Percentiles rank a stretch among this genome's conserved stretches.
Evolutionary conservation across 2,113 vertebrate species (phyloP).

Genomic region (Zosterops japonicus): DNA sequence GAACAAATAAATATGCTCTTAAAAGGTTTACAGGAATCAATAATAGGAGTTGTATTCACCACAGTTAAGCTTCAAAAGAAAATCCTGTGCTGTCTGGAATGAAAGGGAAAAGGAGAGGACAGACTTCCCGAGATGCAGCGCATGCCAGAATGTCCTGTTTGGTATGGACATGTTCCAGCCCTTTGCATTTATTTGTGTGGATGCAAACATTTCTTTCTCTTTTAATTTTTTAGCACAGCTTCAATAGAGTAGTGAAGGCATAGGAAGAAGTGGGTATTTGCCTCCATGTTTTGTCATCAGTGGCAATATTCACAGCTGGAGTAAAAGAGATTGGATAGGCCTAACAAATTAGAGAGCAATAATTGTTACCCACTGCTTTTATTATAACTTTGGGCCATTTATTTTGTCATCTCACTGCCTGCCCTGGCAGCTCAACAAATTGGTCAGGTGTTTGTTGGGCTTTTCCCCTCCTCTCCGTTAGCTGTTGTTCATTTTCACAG

Average conservation of each 20-base stretch:
- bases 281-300: not conserved
- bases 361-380: not conserved
- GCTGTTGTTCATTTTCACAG: not conserved
- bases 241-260: not conserved
- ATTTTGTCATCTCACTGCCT: not conserved
- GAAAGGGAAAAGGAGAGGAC: not conserved
- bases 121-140: rapidly evolving
- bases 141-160: not conserved
- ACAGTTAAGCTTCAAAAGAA: not conserved
- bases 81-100: not conserved
- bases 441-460: not conserved
- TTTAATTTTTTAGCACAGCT: not conserved
- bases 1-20: not conserved
- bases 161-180: not conserved
- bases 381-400: not conserved
- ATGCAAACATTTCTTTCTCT: not conserved
- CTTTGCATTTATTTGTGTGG: not conserved
- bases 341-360: not conserved
- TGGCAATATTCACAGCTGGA: not conserved
- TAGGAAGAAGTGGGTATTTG: not conserved
- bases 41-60: not conserved
- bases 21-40: not conserved
- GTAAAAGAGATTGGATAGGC: not conserved
- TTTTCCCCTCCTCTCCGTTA: not conserved
- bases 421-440: not conserved